These are phyloP conservation scores for Cephus spinipes DNA, from an alignment of 2,888 invertebrate genomes.

Conservation along the genomic window DNA sequence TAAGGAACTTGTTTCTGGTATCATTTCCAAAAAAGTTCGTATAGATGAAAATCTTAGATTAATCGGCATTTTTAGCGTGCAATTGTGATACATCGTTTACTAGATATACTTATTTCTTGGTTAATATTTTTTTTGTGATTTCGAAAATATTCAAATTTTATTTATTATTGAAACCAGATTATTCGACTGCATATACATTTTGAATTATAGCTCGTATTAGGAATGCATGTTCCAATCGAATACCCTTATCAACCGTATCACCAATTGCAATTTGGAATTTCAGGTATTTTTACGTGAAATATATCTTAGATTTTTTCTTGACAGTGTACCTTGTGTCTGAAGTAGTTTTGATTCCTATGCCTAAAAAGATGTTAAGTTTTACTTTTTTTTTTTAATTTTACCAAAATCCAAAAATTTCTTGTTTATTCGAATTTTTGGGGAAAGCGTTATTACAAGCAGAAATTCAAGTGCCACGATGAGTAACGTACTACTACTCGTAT, in stretches of 20 bases:
- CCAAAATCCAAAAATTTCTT: neutral
- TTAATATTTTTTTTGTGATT: neutral
- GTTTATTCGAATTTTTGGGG: neutral
- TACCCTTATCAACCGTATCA: neutral
- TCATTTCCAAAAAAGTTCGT: neutral
- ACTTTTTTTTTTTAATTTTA: neutral
- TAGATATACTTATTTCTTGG: neutral
- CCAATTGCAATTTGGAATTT: neutral
- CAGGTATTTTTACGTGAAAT: neutral
- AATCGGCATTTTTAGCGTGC: neutral
- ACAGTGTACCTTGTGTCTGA: neutral
- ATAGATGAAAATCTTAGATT: neutral
- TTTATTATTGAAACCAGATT: neutral
- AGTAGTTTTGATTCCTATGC: neutral
- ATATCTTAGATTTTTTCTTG: neutral
- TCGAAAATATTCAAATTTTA: neutral
- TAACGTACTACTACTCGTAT: constrained; percentile 26
- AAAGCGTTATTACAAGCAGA: neutral
- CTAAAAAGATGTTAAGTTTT: neutral
- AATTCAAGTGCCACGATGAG: constrained; percentile 18
- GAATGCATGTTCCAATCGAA: neutral
- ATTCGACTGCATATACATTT: neutral
- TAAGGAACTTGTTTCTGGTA: neutral
- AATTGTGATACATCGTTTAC: neutral
- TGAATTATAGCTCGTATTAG: neutral